Evolutionary conservation across 2,888 invertebrate genomes (phyloP).

Genomic region (Noctua comes): DNA sequence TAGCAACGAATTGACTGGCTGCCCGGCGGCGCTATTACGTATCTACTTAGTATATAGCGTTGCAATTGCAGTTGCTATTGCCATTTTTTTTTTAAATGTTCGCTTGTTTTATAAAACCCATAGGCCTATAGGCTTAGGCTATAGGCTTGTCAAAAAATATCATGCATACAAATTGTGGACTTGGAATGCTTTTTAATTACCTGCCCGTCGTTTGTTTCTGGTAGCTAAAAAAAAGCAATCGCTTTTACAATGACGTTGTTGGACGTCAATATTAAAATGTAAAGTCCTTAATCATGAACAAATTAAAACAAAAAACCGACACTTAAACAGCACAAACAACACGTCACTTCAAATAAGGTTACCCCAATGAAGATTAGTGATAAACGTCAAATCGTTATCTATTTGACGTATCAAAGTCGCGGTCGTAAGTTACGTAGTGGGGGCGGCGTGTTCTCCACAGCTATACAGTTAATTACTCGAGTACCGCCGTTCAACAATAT

Average conservation of each 20-base stretch:
- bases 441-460: slow-evolving; percentile 51
- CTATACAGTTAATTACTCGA: slow-evolving; percentile 75
- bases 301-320: slow-evolving; percentile 1
- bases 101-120: background rate
- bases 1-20: slow-evolving; percentile 70
- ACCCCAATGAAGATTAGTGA: slow-evolving; percentile 47
- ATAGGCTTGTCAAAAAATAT: background rate
- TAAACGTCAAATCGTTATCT: slow-evolving; percentile 53
- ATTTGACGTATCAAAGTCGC: slow-evolving; percentile 50
- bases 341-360: slow-evolving; percentile 43
- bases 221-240: background rate
- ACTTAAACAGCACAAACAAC: slow-evolving; percentile 18
- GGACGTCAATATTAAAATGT: background rate
- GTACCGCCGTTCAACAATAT: slow-evolving; percentile 71
- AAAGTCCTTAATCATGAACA: background rate
- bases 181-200: background rate
- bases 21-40: slow-evolving; percentile 53
- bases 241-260: background rate
- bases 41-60: slow-evolving; percentile 33
- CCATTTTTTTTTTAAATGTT: slow-evolving; percentile 5
- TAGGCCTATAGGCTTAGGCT: too few relatives aligned
- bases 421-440: slow-evolving; percentile 62
- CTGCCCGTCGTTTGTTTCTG: background rate
- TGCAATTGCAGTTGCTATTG: slow-evolving; percentile 48
- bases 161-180: background rate